Evolutionary conservation across 2,888 invertebrate genomes (phyloP).

Genomic region (Oscheius myriophilus): DNA sequence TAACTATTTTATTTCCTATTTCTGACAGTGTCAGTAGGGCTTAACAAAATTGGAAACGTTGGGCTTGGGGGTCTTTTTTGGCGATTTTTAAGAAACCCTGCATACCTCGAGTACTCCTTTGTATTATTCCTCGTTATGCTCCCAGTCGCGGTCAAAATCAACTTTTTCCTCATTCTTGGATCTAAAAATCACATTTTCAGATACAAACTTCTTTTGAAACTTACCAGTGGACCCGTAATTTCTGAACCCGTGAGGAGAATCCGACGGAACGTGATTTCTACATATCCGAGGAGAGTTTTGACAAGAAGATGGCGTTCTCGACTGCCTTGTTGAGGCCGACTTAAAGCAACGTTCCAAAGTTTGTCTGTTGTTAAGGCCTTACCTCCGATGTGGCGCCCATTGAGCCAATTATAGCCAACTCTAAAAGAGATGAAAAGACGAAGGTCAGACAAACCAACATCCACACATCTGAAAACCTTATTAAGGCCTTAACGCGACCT

Average conservation of each 20-base stretch:
- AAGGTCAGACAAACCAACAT: slow-evolving; percentile 67
- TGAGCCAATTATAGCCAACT: slow-evolving; percentile 66
- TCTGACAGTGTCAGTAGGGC: too few relatives aligned
- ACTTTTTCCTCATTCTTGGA: slow-evolving; percentile 48
- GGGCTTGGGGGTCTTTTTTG: too few relatives aligned
- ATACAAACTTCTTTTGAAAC: neutral
- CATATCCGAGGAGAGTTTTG: slow-evolving; percentile 53
- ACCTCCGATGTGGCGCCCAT: slow-evolving; percentile 53
- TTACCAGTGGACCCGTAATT: slow-evolving; percentile 50
- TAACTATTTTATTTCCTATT: too few relatives aligned
- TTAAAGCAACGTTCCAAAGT: neutral
- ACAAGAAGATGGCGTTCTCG: slow-evolving; percentile 21
- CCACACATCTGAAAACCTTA: slow-evolving; percentile 54
- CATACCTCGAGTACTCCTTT: slow-evolving; percentile 19
- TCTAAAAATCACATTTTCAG: slow-evolving; percentile 29
- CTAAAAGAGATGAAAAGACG: slow-evolving; percentile 65
- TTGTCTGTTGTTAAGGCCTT: neutral
- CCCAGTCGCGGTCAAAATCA: slow-evolving; percentile 38
- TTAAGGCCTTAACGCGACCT: neutral
- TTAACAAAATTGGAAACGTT: too few relatives aligned
- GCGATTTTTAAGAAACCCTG: too few relatives aligned
- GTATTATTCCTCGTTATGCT: slow-evolving; percentile 15
- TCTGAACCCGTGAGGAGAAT: slow-evolving; percentile 47
- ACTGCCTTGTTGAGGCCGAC: neutral
- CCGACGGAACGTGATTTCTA: slow-evolving; percentile 52